Base-by-base conservation (phyloP, 2,888 invertebrate species). In the Lycaena phlaeas region DNA sequence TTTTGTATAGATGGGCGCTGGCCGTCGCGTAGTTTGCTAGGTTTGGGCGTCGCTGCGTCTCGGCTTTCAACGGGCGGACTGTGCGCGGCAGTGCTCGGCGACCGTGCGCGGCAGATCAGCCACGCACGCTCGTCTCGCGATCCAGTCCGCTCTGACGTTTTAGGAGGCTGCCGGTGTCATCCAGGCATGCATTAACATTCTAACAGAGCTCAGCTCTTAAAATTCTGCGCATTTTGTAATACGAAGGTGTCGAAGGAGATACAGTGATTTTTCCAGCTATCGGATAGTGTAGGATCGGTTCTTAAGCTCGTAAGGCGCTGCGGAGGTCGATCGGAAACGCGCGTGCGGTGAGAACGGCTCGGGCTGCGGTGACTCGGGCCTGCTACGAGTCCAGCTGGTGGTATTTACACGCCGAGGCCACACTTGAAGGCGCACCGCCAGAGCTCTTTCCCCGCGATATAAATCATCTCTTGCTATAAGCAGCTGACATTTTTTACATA, bases 11-110 rank as follows among this genome's bases (percentile, higher is more conserved):
- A 47, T 53, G 56, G 76, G 75, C 71, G 74, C 71, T 71, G 71
- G 68, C 71, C 68, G 71, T 54, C 61, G 64, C 66, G 59, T 64
- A 61, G 56, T 67, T 69, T 60, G 69, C 64, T 75, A 71, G 73
- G 73, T 73, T 77, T 75, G 82, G 81, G 81, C 82, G 82, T 81
- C 82, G 77, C 76, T 79, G 72, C 81, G 82, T 82, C 79, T 81
- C 78, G 73, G 75, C 71, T 67, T 64, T 68, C 67, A 72, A 73
- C 72, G 72, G 68, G 76, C 68, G 64, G 72, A 64, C 66, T 67
- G 66, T 73, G 79, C 76, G 78, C 79, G 73, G 64, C 61, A 72
- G 76, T 75, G 75, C 64, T 59, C 52, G 52, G 50, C 68, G 66
- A 57, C 60, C 64, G 66, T 77, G 78, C 78, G 78, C 79, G 74